A percentile compares a stretch with the other conserved stretches of the same genome.
phyloP scores from a whole-genome alignment of 2,888 invertebrate genomes.

The Eudasyphora cyanicolor region DNA sequence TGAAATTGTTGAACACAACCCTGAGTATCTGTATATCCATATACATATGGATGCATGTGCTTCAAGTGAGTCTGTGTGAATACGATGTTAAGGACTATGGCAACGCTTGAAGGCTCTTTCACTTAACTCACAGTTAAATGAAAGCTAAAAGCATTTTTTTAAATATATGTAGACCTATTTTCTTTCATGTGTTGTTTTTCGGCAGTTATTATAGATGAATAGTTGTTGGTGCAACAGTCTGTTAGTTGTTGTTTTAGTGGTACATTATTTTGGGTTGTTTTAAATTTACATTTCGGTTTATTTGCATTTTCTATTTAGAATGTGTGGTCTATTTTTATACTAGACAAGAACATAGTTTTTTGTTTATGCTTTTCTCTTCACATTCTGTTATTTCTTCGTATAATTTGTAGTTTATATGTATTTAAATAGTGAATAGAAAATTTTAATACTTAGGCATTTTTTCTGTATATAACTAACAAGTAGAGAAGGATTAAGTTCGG shows the following conservation, averaged over 20 bases:
- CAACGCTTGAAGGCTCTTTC: conserved; percentile 66
- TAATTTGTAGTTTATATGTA: too few relatives aligned
- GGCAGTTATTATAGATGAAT: neutral
- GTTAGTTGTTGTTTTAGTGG: conserved; percentile 33
- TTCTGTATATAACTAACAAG: too few relatives aligned
- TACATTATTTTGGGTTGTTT: conserved; percentile 39
- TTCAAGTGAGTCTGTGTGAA: neutral
- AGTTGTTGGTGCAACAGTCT: neutral
- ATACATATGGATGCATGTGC: neutral
- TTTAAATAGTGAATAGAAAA: too few relatives aligned
- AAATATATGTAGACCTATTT: conserved; percentile 29
- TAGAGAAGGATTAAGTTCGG: too few relatives aligned
- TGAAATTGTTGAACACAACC: too few relatives aligned
- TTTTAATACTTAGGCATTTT: too few relatives aligned
- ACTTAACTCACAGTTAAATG: conserved; percentile 67
- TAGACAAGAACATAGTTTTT: conserved; percentile 30
- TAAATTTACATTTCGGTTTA: conserved; percentile 45
- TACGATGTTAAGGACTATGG: conserved; percentile 36
- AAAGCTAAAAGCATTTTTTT: conserved; percentile 61
- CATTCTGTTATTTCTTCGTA: conserved; percentile 6
- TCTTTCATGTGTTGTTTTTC: conserved; percentile 20
- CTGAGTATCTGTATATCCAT: too few relatives aligned
- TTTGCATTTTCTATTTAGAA: conserved; percentile 38
- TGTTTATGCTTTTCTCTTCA: conserved; percentile 12
- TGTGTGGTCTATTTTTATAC: too few relatives aligned